Evolutionary conservation across 2,888 invertebrate genomes (phyloP), one percentile per base, ranked within the genome.

Genomic region (Mythimna lalbum): DNA sequence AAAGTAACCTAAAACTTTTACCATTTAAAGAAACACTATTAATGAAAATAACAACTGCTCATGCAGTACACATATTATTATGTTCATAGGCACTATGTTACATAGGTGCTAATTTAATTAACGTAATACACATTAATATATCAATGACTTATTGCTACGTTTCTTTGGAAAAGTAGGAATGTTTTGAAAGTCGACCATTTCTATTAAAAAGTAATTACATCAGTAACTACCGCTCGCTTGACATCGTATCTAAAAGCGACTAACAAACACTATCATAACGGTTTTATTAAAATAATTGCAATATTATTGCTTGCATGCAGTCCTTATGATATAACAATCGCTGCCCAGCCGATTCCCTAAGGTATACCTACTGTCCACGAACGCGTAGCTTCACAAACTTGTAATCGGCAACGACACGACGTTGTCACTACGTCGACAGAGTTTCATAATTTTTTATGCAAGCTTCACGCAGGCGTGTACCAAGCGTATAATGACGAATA

Each of bases 111-210:
- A 33, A 10, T 62, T 55, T 36, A 43, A 47, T 59, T 57, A 49
- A 64, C 6, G 67, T 63, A 49, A 56, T 52, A 61, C 57, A 73
- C 55, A 64, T n/a, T n/a, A n/a, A n/a, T n/a, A n/a, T 56, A 71
- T 27, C 57, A 68, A 56, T 31, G 57, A 68, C 84, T 84, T 81
- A 83, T 52, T 55, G 52, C 78, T 84, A 84, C 47, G 43, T 66
- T 78, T 83, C 82, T 83, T 83, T 83, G 83, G 83, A 84, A 82
- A 79, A 75, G 80, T 82, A 83, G 85, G 83, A 83, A 83, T 84
- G 82, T 72, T 70, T 72, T 72, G 67, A 53, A 78, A 73, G 70
- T 73, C 63, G 59, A 69, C 57, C 62, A 63, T 69, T 73, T 71
- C 65, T 66, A 73, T 53, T 60, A 63, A 63, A n/a, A 68, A n/a